Percentiles rank a stretch among this genome's conserved stretches.
These are phyloP conservation scores for Drosophila pachea DNA, from an alignment of 1,140 invertebrate species.

Conservation along the genomic window DNA sequence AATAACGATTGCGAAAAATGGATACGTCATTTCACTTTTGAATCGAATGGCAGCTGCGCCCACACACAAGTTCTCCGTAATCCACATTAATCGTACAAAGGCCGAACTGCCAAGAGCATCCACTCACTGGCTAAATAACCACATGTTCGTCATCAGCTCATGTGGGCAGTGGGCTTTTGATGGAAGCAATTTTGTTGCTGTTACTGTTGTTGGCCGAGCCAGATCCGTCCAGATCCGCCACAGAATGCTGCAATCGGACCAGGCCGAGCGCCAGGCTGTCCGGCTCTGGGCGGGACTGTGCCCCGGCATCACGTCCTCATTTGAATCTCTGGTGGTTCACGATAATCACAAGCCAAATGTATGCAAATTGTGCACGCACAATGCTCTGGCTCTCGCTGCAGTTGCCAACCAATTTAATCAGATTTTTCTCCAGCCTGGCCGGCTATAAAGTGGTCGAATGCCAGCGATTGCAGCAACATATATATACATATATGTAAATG, in stretches of 20 bases:
- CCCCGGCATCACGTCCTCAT: slow-evolving; percentile 41
- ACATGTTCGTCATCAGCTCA: slow-evolving; percentile 58
- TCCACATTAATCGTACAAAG: slow-evolving; percentile 34
- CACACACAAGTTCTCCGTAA: slow-evolving; percentile 7
- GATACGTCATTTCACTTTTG: not conserved
- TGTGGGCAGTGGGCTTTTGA: slow-evolving; percentile 22
- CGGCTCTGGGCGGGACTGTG: not conserved
- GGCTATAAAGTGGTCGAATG: slow-evolving; percentile 42
- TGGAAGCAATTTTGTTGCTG: slow-evolving; percentile 14
- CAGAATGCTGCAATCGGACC: slow-evolving; percentile 28
- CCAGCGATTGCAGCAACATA: slow-evolving; percentile 17
- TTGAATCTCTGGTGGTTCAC: slow-evolving; percentile 68
- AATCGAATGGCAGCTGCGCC: slow-evolving; percentile 15
- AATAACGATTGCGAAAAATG: slow-evolving; percentile 20
- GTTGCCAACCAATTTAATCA: slow-evolving; percentile 69
- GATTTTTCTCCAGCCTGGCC: slow-evolving; percentile 38
- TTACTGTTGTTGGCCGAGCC: slow-evolving; percentile 27
- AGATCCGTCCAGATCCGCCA: slow-evolving; percentile 54
- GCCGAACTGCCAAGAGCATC: slow-evolving; percentile 33
- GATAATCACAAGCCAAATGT: slow-evolving; percentile 73
- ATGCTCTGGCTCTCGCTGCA: slow-evolving; percentile 29
- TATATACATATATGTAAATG: slow-evolving; percentile 14
- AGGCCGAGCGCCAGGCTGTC: slow-evolving; percentile 1
- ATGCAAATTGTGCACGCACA: slow-evolving; percentile 62
- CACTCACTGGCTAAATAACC: slow-evolving; percentile 47